A percentile compares a stretch with the other conserved stretches of the same genome.
Conservation (phyloP, 1,140 invertebrate species). For the Drosophila cardini region DNA sequence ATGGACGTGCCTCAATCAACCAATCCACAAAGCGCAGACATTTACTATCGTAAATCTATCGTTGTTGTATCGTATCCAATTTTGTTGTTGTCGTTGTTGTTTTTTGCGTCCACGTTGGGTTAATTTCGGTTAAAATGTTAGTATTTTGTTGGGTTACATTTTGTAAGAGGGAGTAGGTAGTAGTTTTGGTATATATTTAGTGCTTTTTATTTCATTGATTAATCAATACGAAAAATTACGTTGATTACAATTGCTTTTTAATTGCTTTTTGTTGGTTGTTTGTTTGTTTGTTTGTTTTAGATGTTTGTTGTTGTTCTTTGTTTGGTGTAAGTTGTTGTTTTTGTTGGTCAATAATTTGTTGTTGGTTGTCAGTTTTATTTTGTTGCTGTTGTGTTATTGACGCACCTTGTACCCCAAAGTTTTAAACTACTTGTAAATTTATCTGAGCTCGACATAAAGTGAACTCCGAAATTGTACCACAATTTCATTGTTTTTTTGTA, state of each 20-base stretch:
- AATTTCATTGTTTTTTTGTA: constrained; percentile 48
- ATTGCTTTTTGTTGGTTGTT: constrained; percentile 62
- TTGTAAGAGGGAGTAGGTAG: constrained; percentile 38
- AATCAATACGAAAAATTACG: constrained; percentile 74
- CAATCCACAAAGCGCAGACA: constrained; percentile 95
- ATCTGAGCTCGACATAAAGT: constrained; percentile 11
- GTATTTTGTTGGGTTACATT: constrained; percentile 75
- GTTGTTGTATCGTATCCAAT: constrained; percentile 1
- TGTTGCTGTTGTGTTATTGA: constrained; percentile 71
- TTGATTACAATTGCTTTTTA: constrained; percentile 77
- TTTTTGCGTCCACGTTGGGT: constrained; percentile 52
- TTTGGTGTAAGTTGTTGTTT: constrained; percentile 59
- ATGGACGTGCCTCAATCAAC: constrained; percentile 88
- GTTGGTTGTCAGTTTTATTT: constrained; percentile 39
- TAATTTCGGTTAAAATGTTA: constrained; percentile 82
- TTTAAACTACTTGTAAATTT: constrained; percentile 42
- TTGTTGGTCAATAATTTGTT: constrained; percentile 53
- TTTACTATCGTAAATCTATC: constrained; percentile 90
- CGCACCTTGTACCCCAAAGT: constrained; percentile 71
- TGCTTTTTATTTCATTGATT: constrained; percentile 84
- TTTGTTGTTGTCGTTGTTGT: constrained; percentile 45
- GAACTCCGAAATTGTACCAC: constrained; percentile 24
- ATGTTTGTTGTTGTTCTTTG: constrained; percentile 42
- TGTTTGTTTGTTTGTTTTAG: constrained; percentile 42
- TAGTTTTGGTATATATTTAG: constrained; percentile 75